These are phyloP conservation scores for Colossoma macropomum DNA, from an alignment of 2,113 vertebrate genomes.

Conservation along the genomic window DNA sequence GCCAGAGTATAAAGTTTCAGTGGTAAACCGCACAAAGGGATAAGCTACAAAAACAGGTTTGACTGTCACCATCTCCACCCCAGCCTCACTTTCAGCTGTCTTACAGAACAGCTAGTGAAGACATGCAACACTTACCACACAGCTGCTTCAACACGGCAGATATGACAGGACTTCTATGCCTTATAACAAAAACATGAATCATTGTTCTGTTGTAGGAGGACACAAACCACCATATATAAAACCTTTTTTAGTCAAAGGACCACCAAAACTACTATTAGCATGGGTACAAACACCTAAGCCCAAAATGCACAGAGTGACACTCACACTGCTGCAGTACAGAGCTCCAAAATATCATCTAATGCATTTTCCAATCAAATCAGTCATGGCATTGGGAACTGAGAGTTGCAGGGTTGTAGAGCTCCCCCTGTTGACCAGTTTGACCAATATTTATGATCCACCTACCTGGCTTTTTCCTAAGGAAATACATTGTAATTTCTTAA, in stretches of 20 bases:
- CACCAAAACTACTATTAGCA: background rate
- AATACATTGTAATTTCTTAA: background rate
- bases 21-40: slow-evolving; percentile 33
- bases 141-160: background rate
- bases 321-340: slow-evolving; percentile 24
- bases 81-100: slow-evolving; percentile 2
- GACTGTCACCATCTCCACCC: slow-evolving; percentile 2
- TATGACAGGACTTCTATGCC: background rate
- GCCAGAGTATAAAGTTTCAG: slow-evolving; percentile 30
- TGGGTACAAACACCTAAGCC: background rate
- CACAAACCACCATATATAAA: background rate
- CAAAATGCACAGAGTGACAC: background rate
- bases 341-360: slow-evolving; percentile 26
- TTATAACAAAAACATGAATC: slow-evolving; percentile 2
- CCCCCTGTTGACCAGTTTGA: slow-evolving; percentile 61
- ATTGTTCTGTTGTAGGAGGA: background rate
- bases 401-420: slow-evolving; percentile 61
- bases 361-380: slow-evolving; percentile 17
- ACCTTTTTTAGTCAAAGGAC: background rate
- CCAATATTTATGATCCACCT: slow-evolving; percentile 9
- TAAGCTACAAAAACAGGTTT: slow-evolving; percentile 30
- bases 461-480: background rate
- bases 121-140: background rate
- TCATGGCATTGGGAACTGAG: background rate
- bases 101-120: background rate